Evolutionary conservation across 2,888 invertebrate species (phyloP), one percentile per base, ranked within the genome.

Genomic region (Neria commutata): DNA sequence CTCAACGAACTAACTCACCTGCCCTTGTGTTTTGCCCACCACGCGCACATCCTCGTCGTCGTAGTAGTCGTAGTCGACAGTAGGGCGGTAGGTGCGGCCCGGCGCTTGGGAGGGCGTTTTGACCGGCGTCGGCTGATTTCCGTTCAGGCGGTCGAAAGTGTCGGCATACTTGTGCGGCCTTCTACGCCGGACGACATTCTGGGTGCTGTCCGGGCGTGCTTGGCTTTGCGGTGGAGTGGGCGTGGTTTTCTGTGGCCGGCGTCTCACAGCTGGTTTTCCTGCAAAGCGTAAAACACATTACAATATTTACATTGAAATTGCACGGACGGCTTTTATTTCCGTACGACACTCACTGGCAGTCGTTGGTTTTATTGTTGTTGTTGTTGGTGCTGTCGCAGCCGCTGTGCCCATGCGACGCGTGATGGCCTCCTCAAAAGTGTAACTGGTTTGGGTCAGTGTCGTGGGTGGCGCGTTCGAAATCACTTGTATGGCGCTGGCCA

Each of bases 41-140:
- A 89, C 75, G 75, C 87, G 81, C 17, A 80, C 78, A 58, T 86
- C 85, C 19, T 85, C 86, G 60, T 89, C 89, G 66, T 91, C 90
- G 68, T 90, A 90, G 67, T 89, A 88, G 68, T 91, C 90, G 69
- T 90, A 89, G 71, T 87, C 87, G 45, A 81, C 67, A 23, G 81
- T 70, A 16, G 80, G 82, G 55, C 78, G 76, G 66, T 77, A 78
- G 1, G 73, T 73, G 58, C 72, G 67, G 48, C 67, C 72, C 2
- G 75, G 48, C 2, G 68, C 63, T 21, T 58, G 65, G 5, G 66
- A 62, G 11, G 52, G 66, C 21, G 29, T 33, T 19, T 16, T 16
- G n/a, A 49, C 51, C 4, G 59, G 21, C 29, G 58, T 56, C 26
- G 47, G 26, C 16, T 64, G 59, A 59, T 63, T 60, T 25, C 58